Base-by-base conservation (phyloP, 2,888 invertebrate species). In the Callyntrura guangdongensis region DNA sequence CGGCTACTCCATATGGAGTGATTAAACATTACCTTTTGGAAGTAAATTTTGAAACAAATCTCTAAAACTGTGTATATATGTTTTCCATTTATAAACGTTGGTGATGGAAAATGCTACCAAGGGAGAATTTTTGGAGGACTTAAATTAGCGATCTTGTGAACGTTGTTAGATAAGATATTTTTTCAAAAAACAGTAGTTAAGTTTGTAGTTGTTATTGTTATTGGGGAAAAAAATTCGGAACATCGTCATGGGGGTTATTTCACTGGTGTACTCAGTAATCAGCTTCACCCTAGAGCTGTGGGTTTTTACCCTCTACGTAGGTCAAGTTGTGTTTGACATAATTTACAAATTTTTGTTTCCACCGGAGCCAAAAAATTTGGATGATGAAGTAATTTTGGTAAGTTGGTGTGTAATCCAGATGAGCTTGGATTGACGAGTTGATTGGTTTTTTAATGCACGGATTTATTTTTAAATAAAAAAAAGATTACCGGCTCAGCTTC, bases 401-500 rank as follows among this genome's bases (percentile, higher is more conserved):
- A 74, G 56, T 17, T 27, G 36, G 5, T 74, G 6, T 20, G 20
- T 67, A 36, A 72, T n/a, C n/a, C n/a, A n/a, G n/a, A n/a, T n/a
- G n/a, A n/a, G n/a, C n/a, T n/a, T n/a, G n/a, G n/a, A n/a, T n/a
- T n/a, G n/a, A n/a, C n/a, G n/a, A n/a, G n/a, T n/a, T n/a, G n/a
- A n/a, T n/a, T n/a, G n/a, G n/a, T n/a, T n/a, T n/a, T n/a, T n/a
- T n/a, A n/a, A n/a, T n/a, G n/a, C n/a, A n/a, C n/a, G n/a, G n/a
- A n/a, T n/a, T n/a, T n/a, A 61, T 59, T 27, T 59, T 20, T 36
- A 47, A 12, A 64, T 45, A 27, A 36, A 36, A 14, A 56, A 20
- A n/a, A 92, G 92, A 91, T 92, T 11, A 90, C 97, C 84, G 97
- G 97, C 14, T 96, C 97, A 56, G 97, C 97, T 59, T 95, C 96